phyloP scores from a whole-genome alignment of 1,140 invertebrate genomes.

The Drosophila sucinea region DNA sequence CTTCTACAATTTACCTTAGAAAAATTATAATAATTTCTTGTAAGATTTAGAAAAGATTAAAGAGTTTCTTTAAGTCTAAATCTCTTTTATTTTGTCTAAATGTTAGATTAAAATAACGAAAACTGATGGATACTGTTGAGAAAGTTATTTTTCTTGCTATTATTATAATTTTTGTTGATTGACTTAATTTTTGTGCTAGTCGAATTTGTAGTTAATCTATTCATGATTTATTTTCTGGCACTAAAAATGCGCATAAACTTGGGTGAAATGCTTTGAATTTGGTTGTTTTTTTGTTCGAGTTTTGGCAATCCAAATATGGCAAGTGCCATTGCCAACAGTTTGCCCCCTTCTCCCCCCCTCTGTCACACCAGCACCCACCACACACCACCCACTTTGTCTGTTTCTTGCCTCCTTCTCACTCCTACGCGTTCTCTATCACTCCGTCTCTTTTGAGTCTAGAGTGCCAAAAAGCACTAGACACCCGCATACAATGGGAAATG shows the following conservation, averaged over 20 bases:
- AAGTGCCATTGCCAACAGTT: constrained; percentile 49
- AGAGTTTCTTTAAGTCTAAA: no score
- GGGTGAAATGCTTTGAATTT: constrained; percentile 15
- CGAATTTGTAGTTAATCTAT: not conserved
- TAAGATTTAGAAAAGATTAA: no score
- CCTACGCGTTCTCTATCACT: not conserved
- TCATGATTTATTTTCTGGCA: no score
- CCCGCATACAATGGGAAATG: constrained; percentile 75
- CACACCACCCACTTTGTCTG: not conserved
- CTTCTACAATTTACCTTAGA: no score
- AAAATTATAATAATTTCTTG: no score
- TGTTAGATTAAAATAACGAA: no score
- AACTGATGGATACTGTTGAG: no score
- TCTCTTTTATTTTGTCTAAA: no score
- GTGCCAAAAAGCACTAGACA: constrained; percentile 76
- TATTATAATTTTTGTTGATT: not conserved
- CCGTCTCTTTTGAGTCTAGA: constrained; percentile 35
- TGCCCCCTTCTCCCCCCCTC: not conserved
- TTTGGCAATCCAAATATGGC: constrained; percentile 69
- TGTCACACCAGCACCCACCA: not conserved
- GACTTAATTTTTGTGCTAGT: not conserved
- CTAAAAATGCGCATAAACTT: constrained; percentile 32
- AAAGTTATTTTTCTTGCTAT: no score
- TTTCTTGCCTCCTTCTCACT: not conserved
- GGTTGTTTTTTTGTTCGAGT: constrained; percentile 37